Conservation (phyloP, 2,888 invertebrate genomes). For the Apomyelois bistriatella region DNA sequence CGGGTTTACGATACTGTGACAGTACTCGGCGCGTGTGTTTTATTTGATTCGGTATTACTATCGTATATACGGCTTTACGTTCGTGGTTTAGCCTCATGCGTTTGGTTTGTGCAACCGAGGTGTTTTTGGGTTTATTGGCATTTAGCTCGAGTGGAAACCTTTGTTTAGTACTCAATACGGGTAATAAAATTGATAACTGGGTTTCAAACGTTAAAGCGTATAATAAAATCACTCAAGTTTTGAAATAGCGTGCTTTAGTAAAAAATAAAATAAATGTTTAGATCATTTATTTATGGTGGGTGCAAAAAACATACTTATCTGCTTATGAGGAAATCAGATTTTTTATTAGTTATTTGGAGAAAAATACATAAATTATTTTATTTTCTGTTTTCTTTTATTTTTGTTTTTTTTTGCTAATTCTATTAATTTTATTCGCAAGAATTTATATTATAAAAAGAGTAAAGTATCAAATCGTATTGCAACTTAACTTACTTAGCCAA, state of each 20-base stretch:
- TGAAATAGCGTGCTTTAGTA: background rate
- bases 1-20: constrained; percentile 51
- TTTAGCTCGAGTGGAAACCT: constrained; percentile 67
- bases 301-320: background rate
- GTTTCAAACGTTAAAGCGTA: constrained; percentile 29
- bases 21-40: constrained; percentile 66
- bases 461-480: no score
- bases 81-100: constrained; percentile 68
- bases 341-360: no score
- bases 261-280: background rate
- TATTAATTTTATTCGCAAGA: no score
- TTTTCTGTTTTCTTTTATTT: no score
- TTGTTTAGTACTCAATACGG: constrained; percentile 58
- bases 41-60: constrained; percentile 60
- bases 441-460: no score
- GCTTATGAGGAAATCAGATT: no score
- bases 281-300: background rate
- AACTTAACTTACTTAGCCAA: no score
- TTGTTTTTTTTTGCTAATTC: no score
- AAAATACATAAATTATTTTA: no score
- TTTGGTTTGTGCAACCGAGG: constrained; percentile 68
- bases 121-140: constrained; percentile 73
- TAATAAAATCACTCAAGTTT: constrained; percentile 15
- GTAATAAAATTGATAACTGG: constrained; percentile 52
- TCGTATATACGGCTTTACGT: constrained; percentile 57